phyloP scores from a whole-genome alignment of 2,888 invertebrate genomes.

The Steinernema hermaphroditum region DNA sequence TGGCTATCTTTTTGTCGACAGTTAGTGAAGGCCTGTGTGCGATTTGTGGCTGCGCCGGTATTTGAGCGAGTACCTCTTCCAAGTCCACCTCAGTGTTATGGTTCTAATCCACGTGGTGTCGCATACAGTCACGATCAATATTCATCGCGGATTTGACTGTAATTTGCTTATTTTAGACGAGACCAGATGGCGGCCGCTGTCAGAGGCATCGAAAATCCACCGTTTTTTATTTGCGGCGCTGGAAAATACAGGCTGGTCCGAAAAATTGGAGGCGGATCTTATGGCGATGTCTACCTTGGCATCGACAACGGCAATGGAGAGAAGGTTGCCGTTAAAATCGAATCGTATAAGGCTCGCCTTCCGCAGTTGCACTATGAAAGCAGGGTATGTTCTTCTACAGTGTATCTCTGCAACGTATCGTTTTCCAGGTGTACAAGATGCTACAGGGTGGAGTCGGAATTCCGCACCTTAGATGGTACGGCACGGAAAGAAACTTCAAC shows the following conservation, averaged over 20 bases:
- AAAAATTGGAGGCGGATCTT: slow-evolving; percentile 69
- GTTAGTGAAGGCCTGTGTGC: background rate
- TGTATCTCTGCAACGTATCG: background rate
- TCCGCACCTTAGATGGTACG: background rate
- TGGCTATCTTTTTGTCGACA: background rate
- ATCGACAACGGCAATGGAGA: slow-evolving; percentile 69
- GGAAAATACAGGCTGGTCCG: slow-evolving; percentile 67
- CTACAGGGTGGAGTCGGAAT: background rate
- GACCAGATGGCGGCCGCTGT: background rate
- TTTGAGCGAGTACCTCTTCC: background rate
- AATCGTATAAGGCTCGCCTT: slow-evolving; percentile 67
- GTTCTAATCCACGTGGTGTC: background rate
- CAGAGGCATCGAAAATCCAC: background rate
- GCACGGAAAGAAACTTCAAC: background rate
- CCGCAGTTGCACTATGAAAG: background rate
- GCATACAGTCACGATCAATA: background rate
- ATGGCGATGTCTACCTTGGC: slow-evolving; percentile 70
- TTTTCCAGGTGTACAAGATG: background rate
- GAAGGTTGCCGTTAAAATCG: slow-evolving; percentile 71
- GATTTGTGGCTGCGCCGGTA: background rate
- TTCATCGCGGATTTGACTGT: background rate
- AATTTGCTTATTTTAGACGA: background rate
- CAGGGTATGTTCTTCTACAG: background rate
- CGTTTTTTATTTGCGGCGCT: background rate
- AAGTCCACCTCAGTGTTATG: background rate